A percentile compares a stretch with the other conserved stretches of the same genome.
These are phyloP conservation scores for Agonopterix subpropinquella DNA, from an alignment of 2,888 invertebrate genomes.

Conservation along the genomic window DNA sequence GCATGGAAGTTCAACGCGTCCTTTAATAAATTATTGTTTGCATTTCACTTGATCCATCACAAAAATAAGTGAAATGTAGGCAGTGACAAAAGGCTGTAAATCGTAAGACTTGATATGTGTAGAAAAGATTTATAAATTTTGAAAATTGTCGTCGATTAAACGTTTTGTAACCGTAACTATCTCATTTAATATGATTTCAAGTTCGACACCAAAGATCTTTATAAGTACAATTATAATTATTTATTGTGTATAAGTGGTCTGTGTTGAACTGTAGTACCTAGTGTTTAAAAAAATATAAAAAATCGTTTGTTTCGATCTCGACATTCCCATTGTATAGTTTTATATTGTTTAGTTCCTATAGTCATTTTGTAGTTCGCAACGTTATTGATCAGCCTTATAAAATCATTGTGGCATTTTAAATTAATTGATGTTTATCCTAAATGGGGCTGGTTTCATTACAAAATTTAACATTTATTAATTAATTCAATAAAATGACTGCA, in stretches of 20 bases:
- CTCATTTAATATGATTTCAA: constrained; percentile 20
- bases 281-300: constrained; percentile 14
- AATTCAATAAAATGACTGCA: constrained; percentile 2
- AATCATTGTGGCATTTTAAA: constrained; percentile 16
- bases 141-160: constrained; percentile 7
- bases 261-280: constrained; percentile 39
- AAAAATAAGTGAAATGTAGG: constrained; percentile 20
- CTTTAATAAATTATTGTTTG: neutral
- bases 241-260: constrained; percentile 20
- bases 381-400: constrained; percentile 26
- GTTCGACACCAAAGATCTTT: constrained; percentile 65
- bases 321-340: constrained; percentile 59
- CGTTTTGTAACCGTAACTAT: constrained; percentile 24
- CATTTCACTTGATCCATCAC: constrained; percentile 1
- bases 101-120: constrained; percentile 48
- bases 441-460: constrained; percentile 24
- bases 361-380: constrained; percentile 25
- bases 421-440: constrained; percentile 13
- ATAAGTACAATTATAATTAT: constrained; percentile 44
- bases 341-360: constrained; percentile 33
- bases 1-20: neutral
- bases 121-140: constrained; percentile 20
- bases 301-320: constrained; percentile 51
- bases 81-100: constrained; percentile 49
- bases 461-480: constrained; percentile 5